Conservation (phyloP, 64 coral and sea anemone species). For the Anthopleura sola region DNA sequence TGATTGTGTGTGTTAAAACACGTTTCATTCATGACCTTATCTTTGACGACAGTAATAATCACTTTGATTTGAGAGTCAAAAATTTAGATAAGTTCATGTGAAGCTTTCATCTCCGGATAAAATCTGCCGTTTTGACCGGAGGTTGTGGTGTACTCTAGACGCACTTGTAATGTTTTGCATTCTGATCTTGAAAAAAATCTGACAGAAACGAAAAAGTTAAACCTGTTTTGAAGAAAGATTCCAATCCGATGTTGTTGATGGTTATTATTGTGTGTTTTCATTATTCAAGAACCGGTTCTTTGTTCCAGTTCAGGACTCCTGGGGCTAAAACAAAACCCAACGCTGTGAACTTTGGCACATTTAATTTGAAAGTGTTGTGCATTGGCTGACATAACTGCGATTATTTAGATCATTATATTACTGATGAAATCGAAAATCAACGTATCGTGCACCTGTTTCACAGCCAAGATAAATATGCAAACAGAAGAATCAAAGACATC, state of each 20-base stretch:
- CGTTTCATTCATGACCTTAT: neutral
- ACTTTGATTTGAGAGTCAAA: neutral
- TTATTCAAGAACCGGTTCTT: conserved; percentile 10
- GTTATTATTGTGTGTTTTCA: neutral
- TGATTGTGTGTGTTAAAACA: neutral
- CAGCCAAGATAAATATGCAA: neutral
- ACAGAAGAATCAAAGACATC: neutral
- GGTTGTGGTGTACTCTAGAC: too few relatives aligned
- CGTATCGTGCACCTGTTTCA: neutral
- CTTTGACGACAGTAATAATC: neutral
- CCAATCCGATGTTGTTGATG: neutral
- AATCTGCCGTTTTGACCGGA: too few relatives aligned
- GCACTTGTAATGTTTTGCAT: too few relatives aligned
- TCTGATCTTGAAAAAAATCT: too few relatives aligned
- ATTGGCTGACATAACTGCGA: neutral
- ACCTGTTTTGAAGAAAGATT: neutral
- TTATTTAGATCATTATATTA: conserved; percentile 10
- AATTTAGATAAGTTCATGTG: neutral
- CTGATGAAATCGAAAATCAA: neutral
- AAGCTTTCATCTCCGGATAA: too few relatives aligned
- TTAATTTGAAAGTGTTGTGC: conserved; percentile 22
- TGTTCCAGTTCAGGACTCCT: neutral
- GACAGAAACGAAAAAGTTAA: neutral
- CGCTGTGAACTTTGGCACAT: neutral
- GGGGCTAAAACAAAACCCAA: conserved; percentile 13